Conservation (phyloP, 2,888 invertebrate species). For the Oscheius onirici region DNA sequence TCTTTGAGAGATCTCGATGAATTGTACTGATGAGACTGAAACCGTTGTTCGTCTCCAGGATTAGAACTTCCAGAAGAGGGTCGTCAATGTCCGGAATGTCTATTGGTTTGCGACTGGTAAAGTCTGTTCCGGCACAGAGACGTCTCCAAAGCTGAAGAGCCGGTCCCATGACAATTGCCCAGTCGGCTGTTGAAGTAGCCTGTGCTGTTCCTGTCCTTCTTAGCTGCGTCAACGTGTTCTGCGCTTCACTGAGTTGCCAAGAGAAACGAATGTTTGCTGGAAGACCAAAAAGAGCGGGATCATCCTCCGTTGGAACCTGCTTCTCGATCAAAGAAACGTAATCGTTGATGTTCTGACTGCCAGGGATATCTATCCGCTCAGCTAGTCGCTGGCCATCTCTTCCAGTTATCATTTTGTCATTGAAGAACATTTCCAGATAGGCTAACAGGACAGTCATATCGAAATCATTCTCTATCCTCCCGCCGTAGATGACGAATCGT, state of each 20-base stretch:
- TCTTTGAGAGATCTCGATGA: constrained; percentile 77
- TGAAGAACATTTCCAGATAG: constrained; percentile 76
- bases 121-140: constrained; percentile 74
- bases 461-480: constrained; percentile 83
- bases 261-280: constrained; percentile 87
- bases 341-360: constrained; percentile 37
- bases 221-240: constrained; percentile 78
- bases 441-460: constrained; percentile 80
- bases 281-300: constrained; percentile 79
- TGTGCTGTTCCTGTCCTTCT: constrained; percentile 57
- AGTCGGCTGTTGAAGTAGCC: constrained; percentile 5
- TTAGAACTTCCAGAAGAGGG: constrained; percentile 42
- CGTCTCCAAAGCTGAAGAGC: constrained; percentile 86
- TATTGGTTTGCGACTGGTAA: constrained; percentile 74
- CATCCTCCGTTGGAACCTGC: constrained; percentile 72
- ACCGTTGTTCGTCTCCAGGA: constrained; percentile 42
- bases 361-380: constrained; percentile 41
- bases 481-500: constrained; percentile 85
- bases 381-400: constrained; percentile 45
- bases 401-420: constrained; percentile 51
- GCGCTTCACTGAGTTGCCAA: constrained; percentile 81
- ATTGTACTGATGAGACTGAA: constrained; percentile 74
- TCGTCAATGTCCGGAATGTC: constrained; percentile 76
- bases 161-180: constrained; percentile 79
- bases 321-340: constrained; percentile 77